Evolutionary conservation across 2,797 vertebrate genomes (phyloP), one percentile per base, ranked within the genome.

Genomic region (Pangasius larnaudii): DNA sequence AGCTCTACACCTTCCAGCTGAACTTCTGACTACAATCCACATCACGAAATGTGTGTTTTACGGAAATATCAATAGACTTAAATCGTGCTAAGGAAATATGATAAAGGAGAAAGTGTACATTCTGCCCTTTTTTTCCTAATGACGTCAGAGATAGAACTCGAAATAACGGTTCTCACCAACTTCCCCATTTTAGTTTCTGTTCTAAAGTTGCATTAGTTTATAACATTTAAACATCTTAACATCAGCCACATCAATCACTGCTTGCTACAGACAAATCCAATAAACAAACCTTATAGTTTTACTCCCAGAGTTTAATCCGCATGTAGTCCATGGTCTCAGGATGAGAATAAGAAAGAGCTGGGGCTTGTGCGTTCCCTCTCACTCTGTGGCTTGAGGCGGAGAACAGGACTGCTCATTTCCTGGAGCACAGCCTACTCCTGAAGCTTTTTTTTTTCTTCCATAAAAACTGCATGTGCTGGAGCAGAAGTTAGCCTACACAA

Each of bases 381-480:
- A 67, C 49, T 61, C 63, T 85, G 42, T 74, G 51, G 56, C 59
- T 39, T 18, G 49, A 74, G 71, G 84, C 69, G 72, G 86, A 67
- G 84, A 79, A 72, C 42, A 49, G 61, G 83, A 84, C 18, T 87
- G 85, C 61, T 91, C 87, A 90, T 89, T 87, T 89, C 90, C 84
- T 90, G 91, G 88, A 91, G 86, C 74, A 75, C 79, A 87, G 71
- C 63, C 80, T 71, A 51, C 79, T 83, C 63, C 79, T 86, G 74
- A 39, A 39, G 33, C 49, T 83, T 86, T 83, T 46, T 82, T 36
- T 22, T 36, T 59, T n/a, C 27, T 84, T 85, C 77, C 58, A 71
- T 24, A 80, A 81, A 87, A 91, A 42, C 56, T 46, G 65, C 69
- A 85, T 39, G 88, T 56, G 69, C 36, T 78, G 56, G 42, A 11